phyloP scores from a whole-genome alignment of 2,888 invertebrate genomes.

The Pachydiplax longipennis region DNA sequence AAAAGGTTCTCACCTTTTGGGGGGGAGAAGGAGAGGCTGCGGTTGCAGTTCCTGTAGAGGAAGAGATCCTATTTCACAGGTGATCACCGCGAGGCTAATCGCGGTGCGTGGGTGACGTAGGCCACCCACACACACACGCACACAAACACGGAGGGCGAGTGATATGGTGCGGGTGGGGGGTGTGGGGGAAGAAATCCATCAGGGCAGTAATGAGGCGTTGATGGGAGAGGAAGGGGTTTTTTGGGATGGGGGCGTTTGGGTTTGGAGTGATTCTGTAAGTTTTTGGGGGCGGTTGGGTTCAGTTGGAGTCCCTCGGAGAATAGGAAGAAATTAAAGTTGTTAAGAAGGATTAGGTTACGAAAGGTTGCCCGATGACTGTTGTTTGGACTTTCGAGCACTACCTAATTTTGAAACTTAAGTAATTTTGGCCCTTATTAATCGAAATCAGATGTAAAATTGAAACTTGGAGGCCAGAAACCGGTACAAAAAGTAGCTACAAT shows the following conservation, averaged over 20 bases:
- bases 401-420: too few relatives aligned
- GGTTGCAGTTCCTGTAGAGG: background rate
- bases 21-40: background rate
- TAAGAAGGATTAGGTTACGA: background rate
- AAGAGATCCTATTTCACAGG: constrained; percentile 23
- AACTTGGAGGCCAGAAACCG: too few relatives aligned
- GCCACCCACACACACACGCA: constrained; percentile 1
- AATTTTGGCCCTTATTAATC: too few relatives aligned
- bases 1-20: constrained; percentile 24
- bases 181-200: constrained; percentile 15
- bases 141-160: background rate
- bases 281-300: background rate
- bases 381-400: background rate
- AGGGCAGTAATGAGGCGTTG: constrained; percentile 31
- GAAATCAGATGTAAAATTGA: too few relatives aligned
- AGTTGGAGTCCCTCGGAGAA: background rate
- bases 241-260: background rate
- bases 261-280: background rate
- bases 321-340: background rate
- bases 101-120: constrained; percentile 35
- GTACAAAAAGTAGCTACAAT: too few relatives aligned
- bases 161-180: background rate
- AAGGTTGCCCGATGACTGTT: background rate
- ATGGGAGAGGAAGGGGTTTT: background rate
- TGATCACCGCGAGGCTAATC: constrained; percentile 30